Conservation (phyloP, 2,888 invertebrate genomes). For the Gortyna flavago region DNA sequence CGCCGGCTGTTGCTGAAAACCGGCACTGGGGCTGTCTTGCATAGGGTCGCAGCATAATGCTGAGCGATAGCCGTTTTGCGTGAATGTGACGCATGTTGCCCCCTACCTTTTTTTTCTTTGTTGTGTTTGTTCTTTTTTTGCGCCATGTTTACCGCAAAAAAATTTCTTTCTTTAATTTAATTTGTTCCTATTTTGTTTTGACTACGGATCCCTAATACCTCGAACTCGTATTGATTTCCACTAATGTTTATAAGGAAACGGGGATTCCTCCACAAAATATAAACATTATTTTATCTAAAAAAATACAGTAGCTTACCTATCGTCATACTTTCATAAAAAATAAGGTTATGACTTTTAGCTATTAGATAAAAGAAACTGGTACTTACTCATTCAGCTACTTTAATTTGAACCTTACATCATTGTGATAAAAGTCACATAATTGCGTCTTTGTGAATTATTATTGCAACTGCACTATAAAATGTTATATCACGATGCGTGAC, state of each 20-base stretch:
- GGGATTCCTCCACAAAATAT: constrained; percentile 57
- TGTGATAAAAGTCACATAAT: background rate
- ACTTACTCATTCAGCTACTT: background rate
- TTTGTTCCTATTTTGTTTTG: background rate
- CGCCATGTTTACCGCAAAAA: no score
- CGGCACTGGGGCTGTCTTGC: no score
- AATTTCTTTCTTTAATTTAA: no score
- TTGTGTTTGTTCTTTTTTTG: no score
- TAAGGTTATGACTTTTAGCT: constrained; percentile 8
- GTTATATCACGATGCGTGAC: background rate
- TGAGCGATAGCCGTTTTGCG: no score
- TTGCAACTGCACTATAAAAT: background rate
- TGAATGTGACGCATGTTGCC: no score
- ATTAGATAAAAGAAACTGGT: constrained; percentile 18
- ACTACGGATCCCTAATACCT: constrained; percentile 45
- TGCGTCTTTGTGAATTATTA: no score
- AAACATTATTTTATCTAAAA: constrained; percentile 27
- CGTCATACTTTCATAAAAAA: background rate
- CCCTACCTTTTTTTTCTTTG: no score
- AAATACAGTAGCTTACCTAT: constrained; percentile 2
- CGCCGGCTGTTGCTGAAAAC: no score
- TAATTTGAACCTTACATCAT: background rate
- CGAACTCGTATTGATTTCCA: background rate
- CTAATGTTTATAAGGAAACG: constrained; percentile 40
- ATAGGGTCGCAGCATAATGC: no score